Conservation (phyloP, 92 coral and sea anemone species). For the Porites cylindrica region DNA sequence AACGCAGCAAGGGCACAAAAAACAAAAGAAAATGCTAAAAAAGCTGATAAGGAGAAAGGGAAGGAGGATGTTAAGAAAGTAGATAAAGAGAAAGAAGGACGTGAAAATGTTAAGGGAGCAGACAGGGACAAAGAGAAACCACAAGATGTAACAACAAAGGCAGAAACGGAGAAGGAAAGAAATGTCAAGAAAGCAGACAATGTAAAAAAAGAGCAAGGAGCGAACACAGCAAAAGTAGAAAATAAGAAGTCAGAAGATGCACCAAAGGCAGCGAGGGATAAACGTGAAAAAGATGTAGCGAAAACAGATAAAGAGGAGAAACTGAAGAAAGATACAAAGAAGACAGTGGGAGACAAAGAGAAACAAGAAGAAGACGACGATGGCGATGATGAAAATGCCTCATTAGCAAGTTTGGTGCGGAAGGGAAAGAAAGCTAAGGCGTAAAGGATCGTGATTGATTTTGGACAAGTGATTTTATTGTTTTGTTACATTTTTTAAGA, state of each 20-base stretch:
- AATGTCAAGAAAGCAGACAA: not conserved
- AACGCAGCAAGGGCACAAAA: too few relatives aligned
- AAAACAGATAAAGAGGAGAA: not conserved
- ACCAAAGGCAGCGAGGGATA: not conserved
- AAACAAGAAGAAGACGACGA: not conserved
- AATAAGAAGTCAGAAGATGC: not conserved
- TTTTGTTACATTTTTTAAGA: not conserved
- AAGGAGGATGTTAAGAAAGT: too few relatives aligned
- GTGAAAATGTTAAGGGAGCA: too few relatives aligned
- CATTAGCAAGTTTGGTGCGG: slow-evolving; percentile 11
- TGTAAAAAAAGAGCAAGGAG: too few relatives aligned
- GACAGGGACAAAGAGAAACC: not conserved
- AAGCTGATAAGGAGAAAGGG: too few relatives aligned
- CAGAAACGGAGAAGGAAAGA: not conserved
- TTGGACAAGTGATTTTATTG: not conserved
- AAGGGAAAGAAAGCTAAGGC: not conserved
- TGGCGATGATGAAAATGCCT: slow-evolving; percentile 26
- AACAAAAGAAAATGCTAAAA: too few relatives aligned
- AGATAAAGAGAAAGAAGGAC: too few relatives aligned
- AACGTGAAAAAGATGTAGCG: slow-evolving; percentile 7
- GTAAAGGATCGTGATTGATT: not conserved
- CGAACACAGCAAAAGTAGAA: not conserved
- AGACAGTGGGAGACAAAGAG: not conserved
- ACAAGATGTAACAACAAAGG: not conserved
- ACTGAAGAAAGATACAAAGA: too few relatives aligned